phyloP scores from a whole-genome alignment of 2,888 invertebrate genomes.

The Epinotia brunnichana region DNA sequence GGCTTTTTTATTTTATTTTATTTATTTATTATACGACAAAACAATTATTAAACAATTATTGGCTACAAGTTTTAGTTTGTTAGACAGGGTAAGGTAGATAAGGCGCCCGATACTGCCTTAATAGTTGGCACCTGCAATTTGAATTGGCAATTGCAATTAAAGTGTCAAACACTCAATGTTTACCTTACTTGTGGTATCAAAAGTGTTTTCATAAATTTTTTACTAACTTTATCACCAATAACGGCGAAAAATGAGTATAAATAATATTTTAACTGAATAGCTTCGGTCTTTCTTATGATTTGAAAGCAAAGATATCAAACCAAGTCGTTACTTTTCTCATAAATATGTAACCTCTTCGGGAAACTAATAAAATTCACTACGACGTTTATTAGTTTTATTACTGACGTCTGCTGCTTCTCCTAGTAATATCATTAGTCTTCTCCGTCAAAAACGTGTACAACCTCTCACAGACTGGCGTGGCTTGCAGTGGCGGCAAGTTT shows the following conservation, averaged over 20 bases:
- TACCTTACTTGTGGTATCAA: background rate
- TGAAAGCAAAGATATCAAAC: background rate
- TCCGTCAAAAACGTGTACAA: background rate
- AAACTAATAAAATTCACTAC: background rate
- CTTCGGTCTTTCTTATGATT: background rate
- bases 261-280: background rate
- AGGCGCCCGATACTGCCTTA: too few species aligned
- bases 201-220: background rate
- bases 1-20: too few species aligned
- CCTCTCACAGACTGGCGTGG: too few species aligned
- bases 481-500: too few species aligned
- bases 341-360: slow-evolving; percentile 5
- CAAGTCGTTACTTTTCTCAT: background rate
- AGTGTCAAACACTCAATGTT: too few species aligned
- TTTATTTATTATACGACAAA: too few species aligned
- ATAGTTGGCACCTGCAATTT: too few species aligned
- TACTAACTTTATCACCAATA: background rate
- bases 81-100: too few species aligned
- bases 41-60: too few species aligned
- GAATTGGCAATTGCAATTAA: too few species aligned
- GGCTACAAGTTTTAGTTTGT: too few species aligned
- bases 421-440: background rate
- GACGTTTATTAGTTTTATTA: slow-evolving; percentile 1
- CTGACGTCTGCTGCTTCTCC: background rate
- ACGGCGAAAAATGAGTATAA: background rate